Conservation (phyloP, 2,888 invertebrate species). For the Masnerella sp. region DNA sequence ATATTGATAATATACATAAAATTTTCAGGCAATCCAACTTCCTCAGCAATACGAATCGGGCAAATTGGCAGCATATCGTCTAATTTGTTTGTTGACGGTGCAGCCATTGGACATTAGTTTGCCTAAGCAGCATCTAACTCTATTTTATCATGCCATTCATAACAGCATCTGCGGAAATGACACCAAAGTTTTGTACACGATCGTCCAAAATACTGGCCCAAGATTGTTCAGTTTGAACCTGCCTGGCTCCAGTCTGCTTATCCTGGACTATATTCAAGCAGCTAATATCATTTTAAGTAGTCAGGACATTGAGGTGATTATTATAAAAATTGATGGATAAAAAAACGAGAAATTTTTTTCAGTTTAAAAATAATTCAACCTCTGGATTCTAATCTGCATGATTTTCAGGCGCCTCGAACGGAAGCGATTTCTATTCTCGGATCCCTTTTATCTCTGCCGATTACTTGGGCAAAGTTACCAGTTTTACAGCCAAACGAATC, state of each 20-base stretch:
- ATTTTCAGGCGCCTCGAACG: conserved; percentile 86
- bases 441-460: conserved; percentile 89
- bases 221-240: conserved; percentile 89
- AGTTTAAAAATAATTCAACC: not conserved
- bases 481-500: conserved; percentile 84
- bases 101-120: conserved; percentile 87
- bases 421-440: conserved; percentile 95
- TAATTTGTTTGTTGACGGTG: conserved; percentile 89
- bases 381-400: not conserved
- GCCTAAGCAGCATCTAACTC: conserved; percentile 80
- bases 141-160: conserved; percentile 93
- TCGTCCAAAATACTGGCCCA: conserved; percentile 78
- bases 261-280: conserved; percentile 93
- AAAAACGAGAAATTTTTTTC: too few species aligned
- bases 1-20: not conserved
- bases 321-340: not conserved
- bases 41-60: conserved; percentile 83
- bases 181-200: conserved; percentile 73
- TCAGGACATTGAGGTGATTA: conserved; percentile 82
- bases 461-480: conserved; percentile 83
- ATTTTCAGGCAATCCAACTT: conserved; percentile 80
- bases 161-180: conserved; percentile 80
- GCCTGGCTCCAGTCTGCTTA: conserved; percentile 91
- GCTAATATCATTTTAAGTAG: conserved; percentile 91
- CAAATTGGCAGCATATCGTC: conserved; percentile 90